Evolutionary conservation across 2,888 invertebrate species (phyloP).

Genomic region (Netelia inedita): DNA sequence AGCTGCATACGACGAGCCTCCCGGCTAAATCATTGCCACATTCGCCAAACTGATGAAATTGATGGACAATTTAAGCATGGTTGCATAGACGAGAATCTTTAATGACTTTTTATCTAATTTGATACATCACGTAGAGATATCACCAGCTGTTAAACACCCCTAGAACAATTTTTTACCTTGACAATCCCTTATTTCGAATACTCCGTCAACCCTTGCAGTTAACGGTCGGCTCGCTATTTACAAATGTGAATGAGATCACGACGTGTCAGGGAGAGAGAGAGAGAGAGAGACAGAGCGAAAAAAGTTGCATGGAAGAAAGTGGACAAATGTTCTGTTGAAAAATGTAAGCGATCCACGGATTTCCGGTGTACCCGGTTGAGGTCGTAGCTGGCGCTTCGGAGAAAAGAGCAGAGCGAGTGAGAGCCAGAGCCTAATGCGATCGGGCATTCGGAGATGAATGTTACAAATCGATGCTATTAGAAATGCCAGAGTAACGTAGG

Average conservation of each 20-base stretch:
- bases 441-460: conserved; percentile 72
- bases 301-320: conserved; percentile 35
- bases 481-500: conserved; percentile 64
- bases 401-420: conserved; percentile 24
- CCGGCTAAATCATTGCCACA: background rate
- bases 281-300: conserved; percentile 22
- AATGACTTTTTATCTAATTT: no score
- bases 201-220: conserved; percentile 6
- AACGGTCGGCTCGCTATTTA: conserved; percentile 9
- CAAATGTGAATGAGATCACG: background rate
- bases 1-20: background rate
- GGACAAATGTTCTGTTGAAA: conserved; percentile 78
- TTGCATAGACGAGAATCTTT: background rate
- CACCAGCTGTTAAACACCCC: background rate
- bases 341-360: conserved; percentile 72
- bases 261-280: conserved; percentile 21
- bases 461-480: conserved; percentile 78
- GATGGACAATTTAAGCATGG: background rate
- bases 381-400: conserved; percentile 31
- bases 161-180: background rate
- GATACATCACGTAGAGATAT: no score
- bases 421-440: conserved; percentile 60
- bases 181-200: background rate
- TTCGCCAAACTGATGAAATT: background rate
- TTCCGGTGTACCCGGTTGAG: conserved; percentile 69